A percentile compares a stretch with the other conserved stretches of the same genome.
phyloP scores from a whole-genome alignment of 2,113 vertebrate species.

The Callithrix jacchus region DNA sequence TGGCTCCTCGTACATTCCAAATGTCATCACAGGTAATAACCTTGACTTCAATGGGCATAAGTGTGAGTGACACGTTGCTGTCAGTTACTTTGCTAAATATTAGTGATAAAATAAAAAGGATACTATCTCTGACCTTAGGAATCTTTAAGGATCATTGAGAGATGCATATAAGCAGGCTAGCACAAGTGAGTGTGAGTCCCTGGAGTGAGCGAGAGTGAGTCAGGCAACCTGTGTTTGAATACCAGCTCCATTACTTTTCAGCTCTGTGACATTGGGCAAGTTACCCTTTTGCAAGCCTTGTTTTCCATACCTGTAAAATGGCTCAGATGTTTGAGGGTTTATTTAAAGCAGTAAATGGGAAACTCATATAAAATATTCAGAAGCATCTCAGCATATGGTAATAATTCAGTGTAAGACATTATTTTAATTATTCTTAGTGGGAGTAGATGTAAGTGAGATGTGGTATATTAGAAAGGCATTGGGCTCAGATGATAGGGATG shows the following conservation, averaged over 20 bases:
- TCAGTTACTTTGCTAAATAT: conserved; percentile 76
- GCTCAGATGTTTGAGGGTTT: not conserved
- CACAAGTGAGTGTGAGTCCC: not conserved
- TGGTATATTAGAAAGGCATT: not conserved
- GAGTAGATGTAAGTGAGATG: not conserved
- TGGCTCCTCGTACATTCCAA: conserved; percentile 95
- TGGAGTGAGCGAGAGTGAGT: not conserved
- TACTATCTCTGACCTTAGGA: not conserved
- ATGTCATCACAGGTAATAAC: conserved; percentile 91
- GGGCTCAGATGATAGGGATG: too few relatives aligned
- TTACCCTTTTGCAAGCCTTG: not conserved
- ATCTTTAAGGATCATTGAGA: not conserved
- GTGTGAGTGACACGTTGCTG: conserved; percentile 90
- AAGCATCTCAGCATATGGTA: not conserved
- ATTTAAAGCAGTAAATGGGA: not conserved
- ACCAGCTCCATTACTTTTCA: not conserved
- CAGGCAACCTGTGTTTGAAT: not conserved
- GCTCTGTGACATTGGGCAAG: not conserved
- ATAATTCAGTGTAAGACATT: not conserved
- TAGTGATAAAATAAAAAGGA: not conserved
- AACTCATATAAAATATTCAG: not conserved
- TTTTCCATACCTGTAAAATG: not conserved
- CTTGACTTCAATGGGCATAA: conserved; percentile 90
- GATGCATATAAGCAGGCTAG: not conserved
- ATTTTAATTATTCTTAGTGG: not conserved